Evolutionary conservation across 1,140 invertebrate genomes (phyloP).

Genomic region (Apis mellifera): Amel_HAv3.1 CM009931.2:1917001-1917500

Average conservation of each 20-base stretch:
- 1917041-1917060: no score
- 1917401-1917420: not conserved
- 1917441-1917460: not conserved
- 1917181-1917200: not conserved
- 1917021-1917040: no score
- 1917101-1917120: no score
- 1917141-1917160: no score
- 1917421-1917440: not conserved
- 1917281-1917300: conserved; percentile 2
- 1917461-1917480: not conserved
- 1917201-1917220: not conserved
- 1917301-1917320: not conserved
- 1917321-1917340: not conserved
- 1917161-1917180: no score
- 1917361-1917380: not conserved
- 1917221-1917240: not conserved
- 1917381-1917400: not conserved
- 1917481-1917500: no score
- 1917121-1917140: no score
- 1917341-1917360: not conserved
- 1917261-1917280: not conserved
- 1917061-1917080: no score
- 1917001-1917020: no score
- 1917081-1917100: no score
- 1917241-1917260: not conserved